A percentile compares a stretch with the other conserved stretches of the same genome.
Evolutionary conservation across 2,113 vertebrate genomes (phyloP).

Genomic region (Danionella cerebrum): DNA sequence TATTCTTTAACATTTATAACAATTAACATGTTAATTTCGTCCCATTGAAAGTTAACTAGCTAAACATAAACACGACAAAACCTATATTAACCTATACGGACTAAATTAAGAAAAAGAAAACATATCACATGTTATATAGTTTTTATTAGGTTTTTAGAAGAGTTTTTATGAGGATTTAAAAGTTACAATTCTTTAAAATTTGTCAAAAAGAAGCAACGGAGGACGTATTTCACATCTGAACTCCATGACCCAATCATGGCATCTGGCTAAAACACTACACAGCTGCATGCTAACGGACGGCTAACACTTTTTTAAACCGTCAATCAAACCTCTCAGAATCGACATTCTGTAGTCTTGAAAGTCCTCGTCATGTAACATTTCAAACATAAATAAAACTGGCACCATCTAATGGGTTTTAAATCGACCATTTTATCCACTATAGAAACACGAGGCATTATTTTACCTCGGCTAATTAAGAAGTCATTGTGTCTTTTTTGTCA

Average conservation of each 20-base stretch:
- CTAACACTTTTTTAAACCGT: background rate
- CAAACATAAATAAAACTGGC: background rate
- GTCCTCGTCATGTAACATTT: background rate
- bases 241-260: background rate
- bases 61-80: too few species aligned
- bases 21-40: too few species aligned
- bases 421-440: background rate
- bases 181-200: too few species aligned
- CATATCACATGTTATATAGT: too few species aligned
- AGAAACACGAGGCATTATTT: background rate
- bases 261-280: background rate
- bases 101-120: too few species aligned
- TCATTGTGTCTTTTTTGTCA: constrained; percentile 4
- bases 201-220: too few species aligned
- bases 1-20: too few species aligned
- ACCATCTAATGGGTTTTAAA: background rate
- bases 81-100: too few species aligned
- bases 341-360: background rate
- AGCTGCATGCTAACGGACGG: background rate
- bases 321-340: background rate
- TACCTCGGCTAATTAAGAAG: background rate
- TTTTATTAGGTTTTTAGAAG: too few species aligned
- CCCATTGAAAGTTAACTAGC: too few species aligned
- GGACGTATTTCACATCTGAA: too few species aligned
- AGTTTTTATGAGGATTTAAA: too few species aligned